phyloP scores from a whole-genome alignment of 2,888 invertebrate genomes.

The Acanthosepion esculentum region DNA sequence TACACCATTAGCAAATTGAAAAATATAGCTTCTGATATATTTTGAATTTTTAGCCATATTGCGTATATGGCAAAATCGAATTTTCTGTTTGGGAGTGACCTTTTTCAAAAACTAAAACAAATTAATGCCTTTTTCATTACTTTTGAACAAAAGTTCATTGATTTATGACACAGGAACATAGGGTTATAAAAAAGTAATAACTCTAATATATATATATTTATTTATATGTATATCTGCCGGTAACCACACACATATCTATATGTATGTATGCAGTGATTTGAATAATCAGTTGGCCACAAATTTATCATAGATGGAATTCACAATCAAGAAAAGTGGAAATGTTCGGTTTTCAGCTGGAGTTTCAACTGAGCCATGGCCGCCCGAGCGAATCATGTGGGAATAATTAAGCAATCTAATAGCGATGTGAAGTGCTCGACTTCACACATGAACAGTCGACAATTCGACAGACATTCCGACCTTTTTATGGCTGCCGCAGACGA shows the following conservation, averaged over 20 bases:
- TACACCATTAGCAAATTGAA: too few relatives aligned
- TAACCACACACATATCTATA: neutral
- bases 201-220: too few relatives aligned
- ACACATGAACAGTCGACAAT: slow-evolving; percentile 23
- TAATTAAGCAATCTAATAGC: slow-evolving; percentile 23
- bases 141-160: too few relatives aligned
- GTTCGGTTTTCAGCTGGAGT: neutral
- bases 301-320: neutral
- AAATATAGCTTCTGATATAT: too few relatives aligned
- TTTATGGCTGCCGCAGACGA: neutral
- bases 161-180: too few relatives aligned
- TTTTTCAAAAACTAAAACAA: too few relatives aligned
- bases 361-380: slow-evolving; percentile 21
- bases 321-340: slow-evolving; percentile 33
- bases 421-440: neutral
- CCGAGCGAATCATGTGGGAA: slow-evolving; percentile 1
- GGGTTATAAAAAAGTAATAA: too few relatives aligned
- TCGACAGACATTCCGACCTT: neutral
- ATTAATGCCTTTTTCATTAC: too few relatives aligned
- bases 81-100: too few relatives aligned
- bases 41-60: too few relatives aligned
- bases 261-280: neutral
- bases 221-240: too few relatives aligned
- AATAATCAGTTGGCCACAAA: neutral
- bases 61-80: too few relatives aligned